Conservation (phyloP, 2,113 vertebrate genomes). For the Pipra filicauda region DNA sequence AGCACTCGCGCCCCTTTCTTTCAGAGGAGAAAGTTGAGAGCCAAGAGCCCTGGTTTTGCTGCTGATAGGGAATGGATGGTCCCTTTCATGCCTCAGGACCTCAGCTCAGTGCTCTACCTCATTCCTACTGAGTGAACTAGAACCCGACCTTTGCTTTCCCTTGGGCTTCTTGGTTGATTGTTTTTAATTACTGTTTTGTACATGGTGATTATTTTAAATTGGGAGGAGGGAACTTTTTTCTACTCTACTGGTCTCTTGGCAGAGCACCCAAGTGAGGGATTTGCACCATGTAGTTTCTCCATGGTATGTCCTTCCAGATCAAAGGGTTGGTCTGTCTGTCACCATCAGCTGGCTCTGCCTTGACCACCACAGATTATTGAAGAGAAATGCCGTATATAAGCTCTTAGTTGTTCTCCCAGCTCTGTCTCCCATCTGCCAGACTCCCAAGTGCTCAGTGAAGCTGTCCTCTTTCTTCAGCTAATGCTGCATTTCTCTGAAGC, state of each 20-base stretch:
- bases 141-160: not conserved
- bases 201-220: not conserved
- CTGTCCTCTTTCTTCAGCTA: not conserved
- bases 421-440: not conserved
- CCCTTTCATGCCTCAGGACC: not conserved
- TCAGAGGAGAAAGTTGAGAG: not conserved
- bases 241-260: not conserved
- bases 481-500: not conserved
- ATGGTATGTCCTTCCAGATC: not conserved
- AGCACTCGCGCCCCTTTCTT: not conserved
- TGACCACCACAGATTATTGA: not conserved
- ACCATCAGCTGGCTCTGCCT: not conserved
- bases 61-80: not conserved
- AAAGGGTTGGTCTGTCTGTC: not conserved
- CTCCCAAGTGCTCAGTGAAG: not conserved
- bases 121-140: not conserved
- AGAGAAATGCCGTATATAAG: not conserved
- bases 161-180: not conserved
- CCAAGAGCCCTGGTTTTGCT: not conserved
- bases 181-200: not conserved
- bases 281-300: not conserved
- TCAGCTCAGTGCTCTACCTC: not conserved
- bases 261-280: not conserved
- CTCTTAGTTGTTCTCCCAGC: not conserved
- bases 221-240: not conserved